Evolutionary conservation across 2,797 vertebrate genomes (phyloP), one percentile per base, ranked within the genome.

Genomic region (Micropoecilia bifurca): DNA sequence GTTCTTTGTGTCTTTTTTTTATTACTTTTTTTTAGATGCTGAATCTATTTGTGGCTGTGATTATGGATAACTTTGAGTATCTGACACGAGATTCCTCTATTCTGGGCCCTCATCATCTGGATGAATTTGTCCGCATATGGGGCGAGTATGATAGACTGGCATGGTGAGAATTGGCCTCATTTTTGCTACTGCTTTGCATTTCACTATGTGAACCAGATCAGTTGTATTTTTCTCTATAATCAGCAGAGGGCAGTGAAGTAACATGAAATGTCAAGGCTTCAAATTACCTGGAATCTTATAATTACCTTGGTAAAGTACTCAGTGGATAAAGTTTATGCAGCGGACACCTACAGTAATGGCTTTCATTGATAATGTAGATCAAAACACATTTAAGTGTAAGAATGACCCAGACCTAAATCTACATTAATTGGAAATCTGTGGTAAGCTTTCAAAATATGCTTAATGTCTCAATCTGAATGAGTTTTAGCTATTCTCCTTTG

Each of bases 61-160:
- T 99, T 88, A 99, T 99, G 99, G 99, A 99, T 92, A 99, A 99
- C 94, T 99, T 99, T 89, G 99, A 99, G 87, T 99, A 99, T 90
- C 93, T 99, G 93, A 99, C 99, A 14, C 95, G 99, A 71, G 99
- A 99, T 90, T 99, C 99, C 2, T 99, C 99, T 69, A 99, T 99
- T 92, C 95, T 99, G 85, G 99, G 99, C 9, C 99, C 99, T 20
- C 99, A 99, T 91, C 99, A 99, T 87, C 94, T 99, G 90, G 99
- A 99, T 7, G 99, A 99, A 91, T 99, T 99, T 96, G 98, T 99
- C 48, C 96, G 99, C 6, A 98, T 99, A 90, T 99, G 99, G 99
- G 99, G 98, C 71, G 99, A 99, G 87, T 99, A 97, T 61, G 99
- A 99, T 93, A 94, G 97, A 83, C 96, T 98, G 53, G 99, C 99